phyloP scores from a whole-genome alignment of 2,888 invertebrate genomes.

The Andrena bucephala region DNA sequence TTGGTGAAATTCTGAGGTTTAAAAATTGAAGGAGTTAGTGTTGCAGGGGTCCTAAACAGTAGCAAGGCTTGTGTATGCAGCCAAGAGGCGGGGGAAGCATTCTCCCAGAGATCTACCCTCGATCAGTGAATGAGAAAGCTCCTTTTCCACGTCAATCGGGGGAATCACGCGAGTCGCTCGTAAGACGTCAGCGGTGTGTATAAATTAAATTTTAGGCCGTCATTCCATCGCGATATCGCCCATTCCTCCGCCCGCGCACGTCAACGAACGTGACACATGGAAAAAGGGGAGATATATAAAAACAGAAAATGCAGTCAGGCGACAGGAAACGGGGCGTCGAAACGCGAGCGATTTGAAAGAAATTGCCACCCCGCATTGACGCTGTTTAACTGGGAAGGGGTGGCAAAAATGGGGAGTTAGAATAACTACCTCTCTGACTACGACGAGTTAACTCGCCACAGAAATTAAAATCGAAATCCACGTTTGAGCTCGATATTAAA shows the following conservation, averaged over 20 bases:
- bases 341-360: background rate
- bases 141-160: background rate
- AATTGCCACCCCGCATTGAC: background rate
- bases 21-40: too few relatives aligned
- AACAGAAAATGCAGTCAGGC: conserved; percentile 15
- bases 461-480: background rate
- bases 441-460: background rate
- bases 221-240: background rate
- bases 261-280: background rate
- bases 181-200: background rate
- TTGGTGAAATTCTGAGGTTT: too few relatives aligned
- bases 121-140: background rate
- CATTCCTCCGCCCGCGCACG: conserved; percentile 3
- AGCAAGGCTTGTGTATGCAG: too few relatives aligned
- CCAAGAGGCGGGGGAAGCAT: too few relatives aligned
- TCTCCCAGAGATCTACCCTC: conserved; percentile 10
- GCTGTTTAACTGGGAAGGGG: background rate
- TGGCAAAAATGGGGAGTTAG: background rate
- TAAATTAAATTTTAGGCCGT: background rate
- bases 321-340: background rate
- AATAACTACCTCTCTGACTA: background rate
- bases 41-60: too few relatives aligned
- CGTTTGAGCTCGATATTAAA: too few relatives aligned
- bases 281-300: conserved; percentile 2
- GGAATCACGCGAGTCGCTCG: conserved; percentile 31